Evolutionary conservation across 1,140 invertebrate genomes (phyloP).

Genomic region (Argopecten irradians): DNA sequence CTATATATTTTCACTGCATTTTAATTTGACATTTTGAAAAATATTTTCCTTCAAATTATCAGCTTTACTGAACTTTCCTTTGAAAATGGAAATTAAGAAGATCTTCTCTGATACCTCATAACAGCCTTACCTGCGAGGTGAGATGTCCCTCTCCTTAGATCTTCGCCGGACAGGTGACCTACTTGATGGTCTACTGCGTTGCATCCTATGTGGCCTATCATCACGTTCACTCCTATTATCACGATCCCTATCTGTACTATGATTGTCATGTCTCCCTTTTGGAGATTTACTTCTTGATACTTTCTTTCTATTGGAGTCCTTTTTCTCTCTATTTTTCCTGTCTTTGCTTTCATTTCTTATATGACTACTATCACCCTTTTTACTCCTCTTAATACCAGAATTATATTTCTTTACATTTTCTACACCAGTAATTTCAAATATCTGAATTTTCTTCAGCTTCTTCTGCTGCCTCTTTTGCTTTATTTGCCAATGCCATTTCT

Average conservation of each 20-base stretch:
- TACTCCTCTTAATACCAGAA: constrained; percentile 27
- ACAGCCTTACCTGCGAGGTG: background rate
- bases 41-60: too few relatives aligned
- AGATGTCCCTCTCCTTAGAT: background rate
- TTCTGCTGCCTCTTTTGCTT: constrained; percentile 73
- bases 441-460: constrained; percentile 70
- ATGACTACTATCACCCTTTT: constrained; percentile 31
- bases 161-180: background rate
- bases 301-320: background rate
- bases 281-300: constrained; percentile 7
- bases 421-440: constrained; percentile 31
- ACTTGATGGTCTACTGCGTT: background rate
- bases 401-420: background rate
- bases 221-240: background rate
- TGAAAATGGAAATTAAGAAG: too few relatives aligned
- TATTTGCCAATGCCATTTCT: constrained; percentile 48
- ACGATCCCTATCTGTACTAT: background rate
- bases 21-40: too few relatives aligned
- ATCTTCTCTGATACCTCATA: background rate
- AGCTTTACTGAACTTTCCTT: too few relatives aligned
- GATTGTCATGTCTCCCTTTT: background rate
- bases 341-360: constrained; percentile 22
- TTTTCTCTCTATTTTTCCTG: background rate
- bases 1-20: too few relatives aligned
- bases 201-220: background rate